phyloP scores from a whole-genome alignment of 2,888 invertebrate species.

The Xestoiulus laeticollis region DNA sequence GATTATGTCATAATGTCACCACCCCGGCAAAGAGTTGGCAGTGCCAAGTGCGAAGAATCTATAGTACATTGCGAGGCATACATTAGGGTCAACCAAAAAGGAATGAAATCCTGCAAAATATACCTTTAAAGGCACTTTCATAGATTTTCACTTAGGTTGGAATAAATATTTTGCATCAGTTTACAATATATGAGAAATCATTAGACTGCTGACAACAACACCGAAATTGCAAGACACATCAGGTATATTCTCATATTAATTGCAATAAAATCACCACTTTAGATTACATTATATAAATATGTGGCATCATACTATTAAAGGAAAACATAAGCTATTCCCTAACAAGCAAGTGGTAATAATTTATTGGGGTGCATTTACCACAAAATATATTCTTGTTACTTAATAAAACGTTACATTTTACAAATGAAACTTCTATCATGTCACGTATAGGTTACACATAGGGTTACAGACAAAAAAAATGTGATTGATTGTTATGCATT shows the following conservation, averaged over 20 bases:
- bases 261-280: too few relatives aligned
- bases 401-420: neutral
- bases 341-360: too few relatives aligned
- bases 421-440: neutral
- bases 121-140: too few relatives aligned
- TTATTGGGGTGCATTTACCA: neutral
- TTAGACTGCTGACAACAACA: too few relatives aligned
- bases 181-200: too few relatives aligned
- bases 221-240: too few relatives aligned
- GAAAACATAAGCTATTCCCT: too few relatives aligned
- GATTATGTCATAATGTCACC: slow-evolving; percentile 47
- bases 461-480: slow-evolving; percentile 22
- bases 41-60: neutral
- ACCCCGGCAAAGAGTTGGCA: neutral
- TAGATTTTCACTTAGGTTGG: too few relatives aligned
- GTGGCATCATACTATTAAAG: too few relatives aligned
- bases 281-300: too few relatives aligned
- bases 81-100: neutral
- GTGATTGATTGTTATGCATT: slow-evolving; percentile 27
- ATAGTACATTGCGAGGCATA: neutral
- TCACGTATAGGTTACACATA: slow-evolving; percentile 5
- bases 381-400: neutral
- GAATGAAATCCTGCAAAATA: neutral
- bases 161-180: too few relatives aligned
- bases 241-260: too few relatives aligned